Conservation (phyloP, 37 sponge, comb jelly and placozoan species). For the Bolinopsis microptera region DNA sequence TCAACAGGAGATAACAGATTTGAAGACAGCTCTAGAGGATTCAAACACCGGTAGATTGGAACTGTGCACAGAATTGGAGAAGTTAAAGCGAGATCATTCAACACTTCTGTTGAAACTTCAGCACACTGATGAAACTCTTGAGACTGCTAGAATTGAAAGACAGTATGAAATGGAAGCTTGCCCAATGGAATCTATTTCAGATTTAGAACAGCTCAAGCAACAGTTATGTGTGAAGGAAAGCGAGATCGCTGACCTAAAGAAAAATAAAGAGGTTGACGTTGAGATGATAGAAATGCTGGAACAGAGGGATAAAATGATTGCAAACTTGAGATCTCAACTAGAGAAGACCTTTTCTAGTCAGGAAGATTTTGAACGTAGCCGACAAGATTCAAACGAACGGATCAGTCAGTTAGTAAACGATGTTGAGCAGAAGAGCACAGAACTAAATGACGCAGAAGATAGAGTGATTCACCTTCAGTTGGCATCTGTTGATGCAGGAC, state of each 20-base stretch:
- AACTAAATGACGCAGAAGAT: constrained; percentile 51
- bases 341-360: background rate
- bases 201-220: background rate
- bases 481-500: constrained; percentile 1
- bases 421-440: background rate
- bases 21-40: constrained; percentile 8
- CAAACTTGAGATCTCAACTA: constrained; percentile 56
- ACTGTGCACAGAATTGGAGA: background rate
- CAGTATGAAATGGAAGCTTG: background rate
- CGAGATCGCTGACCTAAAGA: background rate
- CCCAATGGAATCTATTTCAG: background rate
- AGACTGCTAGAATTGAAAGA: background rate
- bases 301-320: constrained; percentile 19
- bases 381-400: background rate
- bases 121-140: background rate
- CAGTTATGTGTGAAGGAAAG: background rate
- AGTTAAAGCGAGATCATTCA: background rate
- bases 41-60: background rate
- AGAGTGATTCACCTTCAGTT: constrained; percentile 33
- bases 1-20: constrained; percentile 3
- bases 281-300: background rate
- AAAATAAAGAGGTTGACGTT: background rate
- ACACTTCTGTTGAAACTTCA: background rate
- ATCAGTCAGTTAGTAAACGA: background rate
- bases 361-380: background rate